Percentiles rank a stretch among this genome's conserved stretches.
These are phyloP conservation scores for Mormyrus lacerda DNA, from an alignment of 2,113 vertebrate genomes.

Conservation along the genomic window DNA sequence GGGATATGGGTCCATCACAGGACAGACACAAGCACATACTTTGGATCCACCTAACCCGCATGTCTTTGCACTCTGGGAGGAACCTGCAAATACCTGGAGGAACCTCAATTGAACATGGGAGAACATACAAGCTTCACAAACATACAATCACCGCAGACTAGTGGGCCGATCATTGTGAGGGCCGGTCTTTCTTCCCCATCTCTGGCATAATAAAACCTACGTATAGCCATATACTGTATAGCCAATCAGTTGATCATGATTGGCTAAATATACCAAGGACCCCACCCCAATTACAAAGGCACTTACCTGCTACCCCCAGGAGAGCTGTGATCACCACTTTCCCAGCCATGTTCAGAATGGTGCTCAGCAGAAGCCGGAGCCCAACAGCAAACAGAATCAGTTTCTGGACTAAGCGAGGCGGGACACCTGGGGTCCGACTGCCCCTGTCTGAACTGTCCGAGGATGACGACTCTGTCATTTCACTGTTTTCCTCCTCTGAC, in stretches of 20 bases:
- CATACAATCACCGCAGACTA: background rate
- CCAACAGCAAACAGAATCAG: conserved; percentile 52
- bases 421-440: conserved; percentile 18
- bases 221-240: background rate
- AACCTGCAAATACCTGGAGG: background rate
- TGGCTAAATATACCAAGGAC: background rate
- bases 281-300: background rate
- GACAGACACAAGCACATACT: background rate
- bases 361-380: conserved; percentile 53
- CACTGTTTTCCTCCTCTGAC: conserved; percentile 50
- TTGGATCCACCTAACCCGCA: background rate
- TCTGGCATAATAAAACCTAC: background rate
- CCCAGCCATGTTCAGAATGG: conserved; percentile 56
- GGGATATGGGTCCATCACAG: background rate
- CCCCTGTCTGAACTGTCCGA: conserved; percentile 50
- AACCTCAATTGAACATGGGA: background rate
- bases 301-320: conserved; percentile 66
- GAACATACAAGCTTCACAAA: background rate
- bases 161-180: background rate
- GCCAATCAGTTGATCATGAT: background rate
- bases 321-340: conserved; percentile 66
- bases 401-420: conserved; percentile 60
- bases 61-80: background rate
- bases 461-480: conserved; percentile 42
- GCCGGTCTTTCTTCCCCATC: background rate